These are phyloP conservation scores for Tinea pellionella DNA, from an alignment of 2,888 invertebrate genomes.

Conservation along the genomic window DNA sequence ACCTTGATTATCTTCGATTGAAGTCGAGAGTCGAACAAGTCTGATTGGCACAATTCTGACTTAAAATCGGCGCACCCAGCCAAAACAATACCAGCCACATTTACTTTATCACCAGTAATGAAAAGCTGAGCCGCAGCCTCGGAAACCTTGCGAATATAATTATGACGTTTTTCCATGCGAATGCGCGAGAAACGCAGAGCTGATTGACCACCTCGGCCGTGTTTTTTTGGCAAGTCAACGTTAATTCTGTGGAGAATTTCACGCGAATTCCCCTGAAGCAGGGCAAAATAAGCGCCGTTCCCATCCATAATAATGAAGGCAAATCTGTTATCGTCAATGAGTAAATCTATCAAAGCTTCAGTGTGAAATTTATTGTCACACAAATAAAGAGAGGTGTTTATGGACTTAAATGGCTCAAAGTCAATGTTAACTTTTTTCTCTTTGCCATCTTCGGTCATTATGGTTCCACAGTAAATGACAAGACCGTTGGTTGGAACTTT, in stretches of 20 bases:
- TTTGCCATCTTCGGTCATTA: conserved; percentile 99
- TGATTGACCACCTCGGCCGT: conserved; percentile 99
- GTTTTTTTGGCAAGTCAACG: conserved; percentile 99
- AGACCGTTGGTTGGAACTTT: conserved; percentile 99
- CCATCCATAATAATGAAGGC: conserved; percentile 99
- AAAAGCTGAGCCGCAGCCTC: conserved; percentile 91
- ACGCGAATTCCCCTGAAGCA: conserved; percentile 93
- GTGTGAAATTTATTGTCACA: conserved; percentile 99
- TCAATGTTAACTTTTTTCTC: conserved; percentile 99
- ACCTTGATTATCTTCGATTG: conserved; percentile 98
- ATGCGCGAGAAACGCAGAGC: conserved; percentile 99
- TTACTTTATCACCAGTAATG: conserved; percentile 97
- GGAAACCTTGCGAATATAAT: conserved; percentile 96
- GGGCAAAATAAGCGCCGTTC: conserved; percentile 98
- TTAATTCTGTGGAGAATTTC: conserved; percentile 94
- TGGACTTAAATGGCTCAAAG: conserved; percentile 99
- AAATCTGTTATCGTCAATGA: conserved; percentile 99
- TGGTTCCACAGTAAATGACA: conserved; percentile 99
- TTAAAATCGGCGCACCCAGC: conserved; percentile 99
- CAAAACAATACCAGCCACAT: conserved; percentile 95
- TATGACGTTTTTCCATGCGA: conserved; percentile 99
- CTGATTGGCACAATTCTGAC: conserved; percentile 98
- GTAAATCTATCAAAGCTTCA: conserved; percentile 93
- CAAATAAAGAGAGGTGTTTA: conserved; percentile 98
- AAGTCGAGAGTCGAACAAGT: conserved; percentile 99